Base-by-base conservation (phyloP, 2,888 invertebrate species). In the Rhagonycha fulva region DNA sequence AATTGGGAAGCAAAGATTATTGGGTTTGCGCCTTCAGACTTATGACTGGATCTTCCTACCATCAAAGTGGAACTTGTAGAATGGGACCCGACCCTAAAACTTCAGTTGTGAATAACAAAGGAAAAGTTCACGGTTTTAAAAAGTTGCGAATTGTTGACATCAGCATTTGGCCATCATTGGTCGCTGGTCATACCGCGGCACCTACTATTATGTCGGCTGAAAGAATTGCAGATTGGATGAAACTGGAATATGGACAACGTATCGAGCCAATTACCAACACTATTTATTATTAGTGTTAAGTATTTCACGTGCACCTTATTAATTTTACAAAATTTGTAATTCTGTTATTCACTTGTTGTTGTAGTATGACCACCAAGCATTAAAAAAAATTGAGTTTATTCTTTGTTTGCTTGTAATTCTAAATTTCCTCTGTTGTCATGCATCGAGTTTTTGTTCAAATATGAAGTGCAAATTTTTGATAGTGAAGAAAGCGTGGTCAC, bases 261-360 rank as follows among this genome's bases (percentile, higher is more conserved):
- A 32, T 32, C 4, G 12, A 32, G 32, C 32, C 12, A 4, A 32
- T 32, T 32, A 32, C 32, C 32, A 32, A 32, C 12, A 32, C 32
- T 0, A 32, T 32, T 12, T 32, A 4, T 11, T 32, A 32, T 76
- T 68, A 47, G 32, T 12, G 26, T 26, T 26, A 26, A 26, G 26
- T 7, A 26, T 26, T 26, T 26, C 61, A 70, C 75, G 14, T n/a
- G 62, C 74, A 61, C 60, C 75, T 23, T 74, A 77, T 68, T 19
- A 19, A 19, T 19, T 19, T 19, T 19, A 19, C 2, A 19, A 2
- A 19, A 19, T 19, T 2, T 19, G 19, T 2, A 19, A 19, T 2
- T 19, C 19, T 19, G 2, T 19, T 19, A 19, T 19, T 19, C 19
- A 19, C 19, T 19, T 19, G 19, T 19, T 19, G 2, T 19, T 1